Percentiles rank a stretch among this genome's conserved stretches.
phyloP scores from a whole-genome alignment of 2,113 vertebrate genomes.

The Leptosomus discolor region DNA sequence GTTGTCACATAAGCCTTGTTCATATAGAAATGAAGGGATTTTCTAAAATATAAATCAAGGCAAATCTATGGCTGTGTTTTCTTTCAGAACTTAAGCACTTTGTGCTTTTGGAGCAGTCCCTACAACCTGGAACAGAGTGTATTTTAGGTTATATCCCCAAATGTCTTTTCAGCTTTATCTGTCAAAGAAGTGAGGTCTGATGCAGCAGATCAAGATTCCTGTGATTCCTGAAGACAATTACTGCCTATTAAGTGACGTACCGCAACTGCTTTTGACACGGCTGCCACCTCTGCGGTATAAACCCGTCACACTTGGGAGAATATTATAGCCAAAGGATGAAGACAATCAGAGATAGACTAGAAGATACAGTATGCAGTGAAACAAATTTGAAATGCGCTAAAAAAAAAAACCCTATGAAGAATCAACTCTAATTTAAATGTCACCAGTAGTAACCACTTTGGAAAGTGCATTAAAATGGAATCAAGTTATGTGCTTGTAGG shows the following conservation, averaged over 20 bases:
- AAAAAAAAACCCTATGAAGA: neutral
- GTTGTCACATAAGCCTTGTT: neutral
- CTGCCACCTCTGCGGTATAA: neutral
- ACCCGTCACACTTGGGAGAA: neutral
- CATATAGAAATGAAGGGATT: neutral
- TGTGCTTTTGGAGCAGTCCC: neutral
- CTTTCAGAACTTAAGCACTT: neutral
- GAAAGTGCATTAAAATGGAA: neutral
- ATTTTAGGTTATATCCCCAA: neutral
- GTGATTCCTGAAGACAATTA: slow-evolving; percentile 10
- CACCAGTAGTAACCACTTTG: neutral
- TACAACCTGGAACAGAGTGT: neutral
- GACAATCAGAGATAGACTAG: neutral
- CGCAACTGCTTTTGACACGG: neutral
- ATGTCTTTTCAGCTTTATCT: neutral
- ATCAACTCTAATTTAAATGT: neutral
- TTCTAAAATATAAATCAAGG: neutral
- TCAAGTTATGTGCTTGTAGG: neutral
- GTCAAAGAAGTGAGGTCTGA: neutral
- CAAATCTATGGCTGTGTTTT: neutral
- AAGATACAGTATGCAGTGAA: neutral
- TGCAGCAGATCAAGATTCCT: slow-evolving; percentile 34
- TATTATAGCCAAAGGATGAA: neutral
- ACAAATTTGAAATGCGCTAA: neutral
- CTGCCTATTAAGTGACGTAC: neutral